Evolutionary conservation across 2,113 vertebrate genomes (phyloP), one percentile per base, ranked within the genome.

Genomic region (Chlorodrepanis virens): DNA sequence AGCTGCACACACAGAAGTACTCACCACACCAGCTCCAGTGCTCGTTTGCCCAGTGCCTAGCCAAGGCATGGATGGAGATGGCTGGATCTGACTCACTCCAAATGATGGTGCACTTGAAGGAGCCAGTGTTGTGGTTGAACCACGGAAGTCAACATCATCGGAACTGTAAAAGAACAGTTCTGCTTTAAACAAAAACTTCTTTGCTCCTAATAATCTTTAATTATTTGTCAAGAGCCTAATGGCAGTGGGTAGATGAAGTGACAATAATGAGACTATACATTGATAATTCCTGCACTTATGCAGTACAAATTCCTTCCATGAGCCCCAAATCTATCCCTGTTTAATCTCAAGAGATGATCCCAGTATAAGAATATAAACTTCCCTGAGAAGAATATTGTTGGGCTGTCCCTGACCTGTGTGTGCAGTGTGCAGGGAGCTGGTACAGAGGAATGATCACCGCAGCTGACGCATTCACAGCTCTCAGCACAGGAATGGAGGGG

Each of bases 31-130:
- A 74, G 99, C 99, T 56, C 99, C 99, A 59, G 99, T 99, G 98
- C 98, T 99, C 28, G 99, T 99, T 81, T 99, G 99, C 21, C 99
- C 99, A 4, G 98, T 99, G 95, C 99, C 99, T 11, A 99, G 96
- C 99, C 99, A 99, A 0, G 99, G 99, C 99, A 99, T 99, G 33
- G 99, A 99, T 5, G 99, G 98, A 28, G 98, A 99, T 9, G 98
- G 98, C 2, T 98, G 97, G 87, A 98, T 99, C 80, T 99, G 99
- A 13, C 88, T 98, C 12, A 98, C 97, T 24, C 98, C 96, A 78
- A 99, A 99, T 5, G 98, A 95, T 2, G 97, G 87, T 1, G 98
- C 83, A 83, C 98, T 98, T 14, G 99, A 95, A 83, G 99, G 99
- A 79, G 99, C 98, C 11, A 99, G 98, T 25, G 99, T 99, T 65